Evolutionary conservation across 2,113 vertebrate species (phyloP).

Genomic region (Strigops habroptila): DNA sequence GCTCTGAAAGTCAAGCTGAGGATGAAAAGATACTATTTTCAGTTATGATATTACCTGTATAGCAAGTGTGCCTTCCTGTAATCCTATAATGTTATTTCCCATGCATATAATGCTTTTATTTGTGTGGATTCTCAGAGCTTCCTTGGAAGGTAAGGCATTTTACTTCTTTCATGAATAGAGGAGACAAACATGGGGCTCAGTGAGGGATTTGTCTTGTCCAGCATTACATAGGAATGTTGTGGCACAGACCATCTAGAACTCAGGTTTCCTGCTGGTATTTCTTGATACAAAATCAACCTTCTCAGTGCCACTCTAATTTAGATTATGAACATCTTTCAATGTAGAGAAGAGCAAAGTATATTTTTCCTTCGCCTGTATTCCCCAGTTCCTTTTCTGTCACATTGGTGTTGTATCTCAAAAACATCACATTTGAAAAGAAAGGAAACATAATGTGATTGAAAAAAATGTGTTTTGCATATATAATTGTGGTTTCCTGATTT

Average conservation of each 20-base stretch:
- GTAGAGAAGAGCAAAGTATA: neutral
- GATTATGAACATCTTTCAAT: neutral
- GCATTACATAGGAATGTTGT: fast-evolving
- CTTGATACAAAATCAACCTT: neutral
- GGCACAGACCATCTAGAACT: neutral
- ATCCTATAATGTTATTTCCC: neutral
- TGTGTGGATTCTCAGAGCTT: neutral
- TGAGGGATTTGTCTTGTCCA: neutral
- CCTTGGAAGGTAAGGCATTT: neutral
- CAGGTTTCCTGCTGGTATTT: neutral
- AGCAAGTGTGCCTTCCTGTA: neutral
- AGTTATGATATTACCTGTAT: neutral
- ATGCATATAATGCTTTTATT: neutral
- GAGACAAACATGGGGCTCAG: neutral
- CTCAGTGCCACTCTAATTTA: neutral
- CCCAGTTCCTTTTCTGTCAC: neutral
- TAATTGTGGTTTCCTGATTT: neutral
- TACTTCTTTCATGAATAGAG: neutral
- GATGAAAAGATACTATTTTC: neutral
- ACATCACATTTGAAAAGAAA: neutral
- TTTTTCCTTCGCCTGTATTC: neutral
- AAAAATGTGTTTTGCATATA: neutral
- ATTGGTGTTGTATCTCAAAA: neutral
- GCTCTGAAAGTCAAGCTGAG: neutral
- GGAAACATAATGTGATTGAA: neutral